Evolutionary conservation across 2,113 vertebrate species (phyloP), one percentile per base, ranked within the genome.

Genomic region (Anas platyrhynchos): DNA sequence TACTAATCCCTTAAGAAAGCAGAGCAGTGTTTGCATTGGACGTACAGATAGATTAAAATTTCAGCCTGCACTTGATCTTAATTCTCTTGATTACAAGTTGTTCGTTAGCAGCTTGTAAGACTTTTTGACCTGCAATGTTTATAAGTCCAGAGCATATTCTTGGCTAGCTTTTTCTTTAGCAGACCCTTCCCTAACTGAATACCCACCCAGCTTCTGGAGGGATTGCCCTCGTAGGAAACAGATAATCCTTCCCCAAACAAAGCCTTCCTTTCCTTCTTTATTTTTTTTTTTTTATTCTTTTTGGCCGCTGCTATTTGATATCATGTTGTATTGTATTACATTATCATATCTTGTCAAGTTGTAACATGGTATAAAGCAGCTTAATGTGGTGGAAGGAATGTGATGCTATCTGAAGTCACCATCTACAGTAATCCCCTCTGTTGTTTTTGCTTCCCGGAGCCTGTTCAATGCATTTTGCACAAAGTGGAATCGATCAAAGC

Each of bases 1-100:
- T 85, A 25, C 93, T 97, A 97, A 97, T 97, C 94, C 95, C 86
- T 97, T 96, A 96, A 88, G 93, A 97, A 97, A 97, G 88, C 96
- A 94, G 89, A 93, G 86, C 92, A 82, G 36, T 96, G 92, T 97
- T 97, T 97, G 85, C 50, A 65, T 89, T 97, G 97, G 95, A 94
- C 54, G 52, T 65, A 50, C 0, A 1, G 69, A 36, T 55, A 94
- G 93, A 94, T 86, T 83, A 97, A 92, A 76, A 86, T 36, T 86
- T 96, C 74, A 93, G 62, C 87, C 77, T 13, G 5, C 63, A 5
- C 80, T 94, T 58, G 58, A 52, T 48, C 26, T 83, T 36, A 50
- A 82, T 87, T 88, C 88, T 62, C 73, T 67, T 93, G 93, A 92
- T 86, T 94, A 41, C 80, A 29, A 59, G 78, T 29, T 56, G 80